Conservation (phyloP, 2,113 vertebrate genomes). For the Uria aalge region DNA sequence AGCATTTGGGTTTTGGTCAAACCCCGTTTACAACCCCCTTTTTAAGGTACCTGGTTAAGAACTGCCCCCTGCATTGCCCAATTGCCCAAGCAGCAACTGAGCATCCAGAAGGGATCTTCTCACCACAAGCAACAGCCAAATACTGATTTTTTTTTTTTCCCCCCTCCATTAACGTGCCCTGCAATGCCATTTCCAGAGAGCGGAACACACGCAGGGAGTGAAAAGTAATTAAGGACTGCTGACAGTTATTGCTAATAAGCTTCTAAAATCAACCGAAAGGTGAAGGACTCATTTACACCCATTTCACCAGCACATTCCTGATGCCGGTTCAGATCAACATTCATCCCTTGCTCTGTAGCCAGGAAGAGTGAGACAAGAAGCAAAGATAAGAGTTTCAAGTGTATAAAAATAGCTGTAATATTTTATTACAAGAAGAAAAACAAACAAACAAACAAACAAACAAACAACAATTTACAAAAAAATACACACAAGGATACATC, state of each 20-base stretch:
- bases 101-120: not conserved
- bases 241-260: not conserved
- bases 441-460: not conserved
- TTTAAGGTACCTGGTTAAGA: not conserved
- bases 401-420: conserved; percentile 1
- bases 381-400: not conserved
- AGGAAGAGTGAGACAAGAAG: not conserved
- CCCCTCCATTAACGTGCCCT: not conserved
- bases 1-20: not conserved
- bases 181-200: not conserved
- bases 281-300: not conserved
- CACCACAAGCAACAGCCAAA: not conserved
- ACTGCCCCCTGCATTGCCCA: not conserved
- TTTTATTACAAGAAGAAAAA: not conserved
- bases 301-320: not conserved
- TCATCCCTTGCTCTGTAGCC: not conserved
- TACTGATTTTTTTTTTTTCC: fast-evolving
- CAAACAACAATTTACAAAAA: not conserved
- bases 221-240: not conserved
- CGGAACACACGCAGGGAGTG: not conserved
- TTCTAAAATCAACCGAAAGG: not conserved
- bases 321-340: fast-evolving
- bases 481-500: fast-evolving
- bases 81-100: not conserved
- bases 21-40: too few relatives aligned